Conservation (phyloP, 1,140 invertebrate genomes). For the Cherax quadricarinatus region DNA sequence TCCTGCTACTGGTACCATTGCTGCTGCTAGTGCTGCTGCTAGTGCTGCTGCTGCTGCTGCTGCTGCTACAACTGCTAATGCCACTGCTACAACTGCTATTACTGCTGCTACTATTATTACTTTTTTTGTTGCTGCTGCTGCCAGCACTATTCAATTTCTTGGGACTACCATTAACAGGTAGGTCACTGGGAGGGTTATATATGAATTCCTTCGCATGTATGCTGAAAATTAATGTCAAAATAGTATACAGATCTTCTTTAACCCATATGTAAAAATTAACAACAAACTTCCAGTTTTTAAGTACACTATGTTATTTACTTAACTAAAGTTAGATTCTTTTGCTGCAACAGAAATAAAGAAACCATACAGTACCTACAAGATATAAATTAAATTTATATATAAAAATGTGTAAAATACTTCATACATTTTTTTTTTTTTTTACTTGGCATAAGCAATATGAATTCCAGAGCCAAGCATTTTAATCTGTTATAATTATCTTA, state of each 20-base stretch:
- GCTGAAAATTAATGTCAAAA: slow-evolving; percentile 11
- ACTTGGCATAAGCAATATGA: too few relatives aligned
- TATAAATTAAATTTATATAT: too few relatives aligned
- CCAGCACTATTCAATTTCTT: background rate
- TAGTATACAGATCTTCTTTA: background rate
- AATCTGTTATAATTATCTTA: too few relatives aligned
- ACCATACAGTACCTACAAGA: too few relatives aligned
- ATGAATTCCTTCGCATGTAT: slow-evolving; percentile 33
- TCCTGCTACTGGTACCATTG: background rate
- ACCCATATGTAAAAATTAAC: background rate
- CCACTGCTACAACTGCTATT: too few relatives aligned
- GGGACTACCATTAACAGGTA: background rate
- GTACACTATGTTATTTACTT: too few relatives aligned
- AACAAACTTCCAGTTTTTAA: too few relatives aligned
- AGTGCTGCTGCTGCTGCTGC: background rate
- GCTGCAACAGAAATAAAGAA: too few relatives aligned
- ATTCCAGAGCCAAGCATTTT: too few relatives aligned
- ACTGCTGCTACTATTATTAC: background rate
- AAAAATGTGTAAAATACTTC: too few relatives aligned
- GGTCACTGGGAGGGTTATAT: slow-evolving; percentile 15
- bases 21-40: background rate
- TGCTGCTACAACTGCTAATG: background rate
- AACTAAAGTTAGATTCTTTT: too few relatives aligned
- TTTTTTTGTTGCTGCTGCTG: background rate
- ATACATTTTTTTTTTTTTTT: too few relatives aligned